Evolutionary conservation across 2,113 vertebrate genomes (phyloP).

Genomic region (Cheirogaleus medius): DNA sequence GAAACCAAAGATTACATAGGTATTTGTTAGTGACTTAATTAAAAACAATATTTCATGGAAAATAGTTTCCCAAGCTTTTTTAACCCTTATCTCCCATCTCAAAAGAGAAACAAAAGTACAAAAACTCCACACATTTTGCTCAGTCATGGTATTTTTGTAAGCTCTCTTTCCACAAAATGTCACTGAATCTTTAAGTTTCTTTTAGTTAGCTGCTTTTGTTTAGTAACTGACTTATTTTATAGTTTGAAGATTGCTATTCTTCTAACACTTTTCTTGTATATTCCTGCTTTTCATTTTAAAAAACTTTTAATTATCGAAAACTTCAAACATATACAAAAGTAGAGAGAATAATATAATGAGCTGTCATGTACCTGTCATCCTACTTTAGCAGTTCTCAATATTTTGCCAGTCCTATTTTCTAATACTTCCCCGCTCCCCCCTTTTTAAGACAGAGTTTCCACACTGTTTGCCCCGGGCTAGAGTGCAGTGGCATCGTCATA

Average conservation of each 20-base stretch:
- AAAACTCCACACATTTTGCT: not conserved
- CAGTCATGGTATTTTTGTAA: not conserved
- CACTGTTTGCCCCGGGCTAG: too few relatives aligned
- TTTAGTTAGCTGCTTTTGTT: not conserved
- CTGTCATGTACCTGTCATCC: not conserved
- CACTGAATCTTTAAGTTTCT: not conserved
- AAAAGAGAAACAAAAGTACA: not conserved
- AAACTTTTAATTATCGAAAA: not conserved
- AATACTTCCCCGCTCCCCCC: too few relatives aligned
- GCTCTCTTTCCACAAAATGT: not conserved
- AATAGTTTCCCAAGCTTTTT: not conserved
- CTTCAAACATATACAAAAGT: not conserved
- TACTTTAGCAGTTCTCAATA: not conserved
- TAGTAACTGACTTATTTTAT: not conserved
- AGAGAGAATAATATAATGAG: not conserved
- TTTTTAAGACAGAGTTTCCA: too few relatives aligned
- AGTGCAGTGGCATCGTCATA: too few relatives aligned
- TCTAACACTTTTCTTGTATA: not conserved
- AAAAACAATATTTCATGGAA: not conserved
- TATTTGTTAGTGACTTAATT: conserved; percentile 17
- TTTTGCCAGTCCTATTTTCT: not conserved
- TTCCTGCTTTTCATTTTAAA: not conserved
- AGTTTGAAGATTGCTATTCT: not conserved
- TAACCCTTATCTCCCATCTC: not conserved
- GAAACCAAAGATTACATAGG: not conserved